phyloP scores from a whole-genome alignment of 2,888 invertebrate species.

The Tipula vernalis region DNA sequence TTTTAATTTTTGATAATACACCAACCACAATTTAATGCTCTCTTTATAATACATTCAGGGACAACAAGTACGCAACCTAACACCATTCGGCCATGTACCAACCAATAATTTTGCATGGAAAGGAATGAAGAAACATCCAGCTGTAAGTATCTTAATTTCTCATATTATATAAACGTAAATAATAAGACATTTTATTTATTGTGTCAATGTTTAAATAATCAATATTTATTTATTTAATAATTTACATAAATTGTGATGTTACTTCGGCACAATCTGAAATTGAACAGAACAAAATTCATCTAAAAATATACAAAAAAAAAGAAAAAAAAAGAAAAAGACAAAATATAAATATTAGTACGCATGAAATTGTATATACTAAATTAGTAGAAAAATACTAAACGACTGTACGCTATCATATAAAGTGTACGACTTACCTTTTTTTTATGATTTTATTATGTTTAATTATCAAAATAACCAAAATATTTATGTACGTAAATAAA shows the following conservation, averaged over 20 bases:
- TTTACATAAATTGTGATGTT: not conserved
- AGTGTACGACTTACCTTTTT: not conserved
- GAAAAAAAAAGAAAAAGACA: not conserved
- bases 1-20: not conserved
- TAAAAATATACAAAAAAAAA: not conserved
- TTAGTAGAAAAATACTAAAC: not conserved
- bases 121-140: conserved; percentile 13
- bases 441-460: not conserved
- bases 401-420: not conserved
- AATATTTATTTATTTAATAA: not conserved
- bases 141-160: conserved; percentile 12
- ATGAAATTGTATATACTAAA: not conserved
- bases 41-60: not conserved
- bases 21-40: not conserved
- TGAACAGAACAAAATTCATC: not conserved
- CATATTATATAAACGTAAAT: not conserved
- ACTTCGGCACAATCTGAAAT: not conserved
- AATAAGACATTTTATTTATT: not conserved
- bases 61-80: not conserved
- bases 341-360: not conserved
- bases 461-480: not conserved
- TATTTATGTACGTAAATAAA: not conserved
- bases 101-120: conserved; percentile 9
- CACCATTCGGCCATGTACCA: not conserved
- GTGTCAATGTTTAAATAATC: not conserved